phyloP scores from a whole-genome alignment of 2,797 vertebrate species.

The Thamnophis elegans region DNA sequence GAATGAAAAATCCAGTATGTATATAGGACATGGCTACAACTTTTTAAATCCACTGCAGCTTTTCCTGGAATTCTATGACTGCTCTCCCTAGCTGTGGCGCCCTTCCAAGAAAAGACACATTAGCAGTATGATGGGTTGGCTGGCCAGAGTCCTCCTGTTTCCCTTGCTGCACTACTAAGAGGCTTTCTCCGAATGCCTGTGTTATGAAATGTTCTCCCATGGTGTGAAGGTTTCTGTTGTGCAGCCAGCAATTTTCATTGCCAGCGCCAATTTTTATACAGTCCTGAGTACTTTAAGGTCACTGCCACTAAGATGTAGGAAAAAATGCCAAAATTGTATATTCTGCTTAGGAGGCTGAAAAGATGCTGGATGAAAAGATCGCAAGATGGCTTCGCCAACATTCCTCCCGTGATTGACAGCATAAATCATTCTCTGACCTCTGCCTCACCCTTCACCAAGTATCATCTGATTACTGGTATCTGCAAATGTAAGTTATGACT shows the following conservation, averaged over 20 bases:
- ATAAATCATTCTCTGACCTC: slow-evolving; percentile 72
- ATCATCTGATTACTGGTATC: slow-evolving; percentile 80
- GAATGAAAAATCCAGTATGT: neutral
- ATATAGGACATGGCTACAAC: neutral
- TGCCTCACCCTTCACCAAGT: slow-evolving; percentile 69
- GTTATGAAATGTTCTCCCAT: slow-evolving; percentile 73
- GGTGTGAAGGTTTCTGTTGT: slow-evolving; percentile 76
- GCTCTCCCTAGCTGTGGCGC: neutral
- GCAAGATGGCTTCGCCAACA: slow-evolving; percentile 74
- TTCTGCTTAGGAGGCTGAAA: slow-evolving; percentile 66
- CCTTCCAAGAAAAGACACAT: slow-evolving; percentile 53
- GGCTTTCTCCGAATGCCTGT: slow-evolving; percentile 77
- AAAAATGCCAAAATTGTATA: slow-evolving; percentile 72
- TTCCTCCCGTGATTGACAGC: slow-evolving; percentile 62
- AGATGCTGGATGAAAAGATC: slow-evolving; percentile 75
- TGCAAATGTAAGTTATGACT: slow-evolving; percentile 78
- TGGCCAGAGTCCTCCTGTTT: slow-evolving; percentile 74
- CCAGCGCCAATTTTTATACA: slow-evolving; percentile 74
- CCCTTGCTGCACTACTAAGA: slow-evolving; percentile 79
- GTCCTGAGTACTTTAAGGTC: slow-evolving; percentile 71
- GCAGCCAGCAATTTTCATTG: slow-evolving; percentile 78
- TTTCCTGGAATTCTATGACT: neutral
- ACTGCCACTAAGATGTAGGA: slow-evolving; percentile 77
- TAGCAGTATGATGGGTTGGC: slow-evolving; percentile 77
- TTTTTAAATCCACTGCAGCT: neutral